Evolutionary conservation across 2,888 invertebrate genomes (phyloP), one percentile per base, ranked within the genome.

Genomic region (Megalurothrips usitatus): DNA sequence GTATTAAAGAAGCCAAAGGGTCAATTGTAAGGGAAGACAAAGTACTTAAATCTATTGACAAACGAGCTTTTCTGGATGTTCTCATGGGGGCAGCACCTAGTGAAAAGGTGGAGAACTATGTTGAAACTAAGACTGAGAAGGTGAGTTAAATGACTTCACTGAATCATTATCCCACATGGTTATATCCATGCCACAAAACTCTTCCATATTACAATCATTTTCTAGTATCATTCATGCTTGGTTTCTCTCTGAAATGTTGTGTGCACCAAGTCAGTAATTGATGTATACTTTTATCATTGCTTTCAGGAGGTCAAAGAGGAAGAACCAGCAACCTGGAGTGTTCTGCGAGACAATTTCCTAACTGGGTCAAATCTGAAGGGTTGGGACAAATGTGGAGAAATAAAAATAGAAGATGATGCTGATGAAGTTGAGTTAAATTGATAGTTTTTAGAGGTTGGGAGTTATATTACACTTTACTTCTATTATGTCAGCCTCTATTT

Each of bases 361-460:
- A 94, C 95, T 90, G 94, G 94, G 83, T 93, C 94, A 49, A 94
- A 94, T 88, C 91, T 96, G 88, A 96, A 96, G 88, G 95, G 96
- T 87, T 97, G 97, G 97, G 95, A 96, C 86, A 94, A 94, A 87
- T 26, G 68, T 23, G 68, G 68, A 1, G 68, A 75, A 26, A 75
- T 75, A 26, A 75, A 75, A 75, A 10, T 75, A 75, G 68, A 75
- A 26, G 26, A 26, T 23, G 68, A 75, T 9, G 23, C 23, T 23
- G 68, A 75, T 75, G 68, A 75, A 75, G 26, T 75, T 23, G 68
- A 75, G 23, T 75, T 75, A 26, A 26, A 75, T 75, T 75, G 26
- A 43, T 43, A 75, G 26, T 68, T 58, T 58, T 58, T 1, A 19
- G 14, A 58, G 4, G 17, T 10, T 58, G 58, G 11, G 58, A 19